Evolutionary conservation across 2,888 invertebrate genomes (phyloP), one percentile per base, ranked within the genome.

Genomic region (Tachina grossa): DNA sequence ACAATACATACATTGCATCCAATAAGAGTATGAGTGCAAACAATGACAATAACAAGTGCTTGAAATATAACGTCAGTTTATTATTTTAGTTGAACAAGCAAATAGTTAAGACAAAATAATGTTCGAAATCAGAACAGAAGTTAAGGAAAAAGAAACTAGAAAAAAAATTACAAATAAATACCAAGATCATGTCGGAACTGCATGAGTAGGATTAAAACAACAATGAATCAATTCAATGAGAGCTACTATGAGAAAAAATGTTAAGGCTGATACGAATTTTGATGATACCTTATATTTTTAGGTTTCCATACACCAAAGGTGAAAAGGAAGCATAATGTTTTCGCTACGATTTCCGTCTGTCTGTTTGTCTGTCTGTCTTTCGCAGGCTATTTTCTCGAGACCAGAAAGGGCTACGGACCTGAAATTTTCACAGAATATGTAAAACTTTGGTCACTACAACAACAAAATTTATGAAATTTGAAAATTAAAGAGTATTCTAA

Each of bases 1-100:
- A 31, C 31, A 31, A n/a, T n/a, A n/a, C n/a, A 31, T 45, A 39
- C 74, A 53, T 45, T 81, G 45, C 45, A 45, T 61, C 14, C 16
- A 53, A 45, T 16, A 53, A 45, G n/a, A 57, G 13, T 31, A 45
- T 10, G 43, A 22, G 14, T 9, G 13, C 47, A 57, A 31, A 57
- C 51, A 78, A 66, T 69, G 57, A 51, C 74, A 69, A 74, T 65
- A 79, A 69, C 71, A 69, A 68, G 59, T 74, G 61, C 61, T 72
- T 75, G 69, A 69, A 59, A 65, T 65, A 76, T 68, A 66, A 81
- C 72, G 72, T 72, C 81, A 78, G 72, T 82, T 77, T 65, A 77
- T 63, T 80, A 51, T 74, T 59, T 74, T 49, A 43, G 10, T 39
- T 59, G 31, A 47, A 57, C 19, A 57, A 76, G 39, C n/a, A 68